Conservation (phyloP, 2,113 vertebrate species). For the Antigone vipio region DNA sequence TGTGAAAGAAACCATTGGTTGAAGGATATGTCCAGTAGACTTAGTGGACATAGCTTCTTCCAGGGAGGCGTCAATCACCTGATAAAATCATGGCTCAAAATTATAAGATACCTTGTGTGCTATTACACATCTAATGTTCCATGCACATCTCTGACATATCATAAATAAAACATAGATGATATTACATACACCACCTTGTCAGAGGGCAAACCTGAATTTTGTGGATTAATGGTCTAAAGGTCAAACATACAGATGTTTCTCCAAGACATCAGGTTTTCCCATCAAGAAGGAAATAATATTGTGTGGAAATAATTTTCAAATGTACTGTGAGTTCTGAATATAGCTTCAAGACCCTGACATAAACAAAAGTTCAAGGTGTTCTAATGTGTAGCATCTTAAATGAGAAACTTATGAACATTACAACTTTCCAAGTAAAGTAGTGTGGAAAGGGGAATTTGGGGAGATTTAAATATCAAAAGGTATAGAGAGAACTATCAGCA, state of each 20-base stretch:
- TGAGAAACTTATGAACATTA: not conserved
- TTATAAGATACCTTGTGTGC: not conserved
- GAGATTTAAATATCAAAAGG: constrained; percentile 38
- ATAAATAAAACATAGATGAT: not conserved
- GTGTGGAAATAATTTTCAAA: constrained; percentile 2
- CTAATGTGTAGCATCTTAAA: constrained; percentile 6
- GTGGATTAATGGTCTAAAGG: not conserved
- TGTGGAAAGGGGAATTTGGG: not conserved
- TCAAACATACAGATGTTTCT: not conserved
- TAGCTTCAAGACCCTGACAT: not conserved
- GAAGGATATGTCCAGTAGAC: not conserved
- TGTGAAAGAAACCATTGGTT: not conserved
- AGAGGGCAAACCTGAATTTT: not conserved
- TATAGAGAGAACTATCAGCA: not conserved
- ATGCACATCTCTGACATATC: not conserved
- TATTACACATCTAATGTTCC: not conserved
- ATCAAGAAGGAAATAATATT: not conserved
- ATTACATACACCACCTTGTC: not conserved
- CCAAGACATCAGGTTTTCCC: not conserved
- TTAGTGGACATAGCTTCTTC: not conserved
- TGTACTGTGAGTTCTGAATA: not conserved
- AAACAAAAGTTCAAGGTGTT: not conserved
- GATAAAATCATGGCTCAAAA: not conserved
- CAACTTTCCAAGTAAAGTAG: not conserved
- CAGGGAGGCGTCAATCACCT: not conserved